A percentile compares a stretch with the other conserved stretches of the same genome.
These are phyloP conservation scores for Eupleurogrammus muticus DNA, from an alignment of 2,797 vertebrate species.

Conservation along the genomic window DNA sequence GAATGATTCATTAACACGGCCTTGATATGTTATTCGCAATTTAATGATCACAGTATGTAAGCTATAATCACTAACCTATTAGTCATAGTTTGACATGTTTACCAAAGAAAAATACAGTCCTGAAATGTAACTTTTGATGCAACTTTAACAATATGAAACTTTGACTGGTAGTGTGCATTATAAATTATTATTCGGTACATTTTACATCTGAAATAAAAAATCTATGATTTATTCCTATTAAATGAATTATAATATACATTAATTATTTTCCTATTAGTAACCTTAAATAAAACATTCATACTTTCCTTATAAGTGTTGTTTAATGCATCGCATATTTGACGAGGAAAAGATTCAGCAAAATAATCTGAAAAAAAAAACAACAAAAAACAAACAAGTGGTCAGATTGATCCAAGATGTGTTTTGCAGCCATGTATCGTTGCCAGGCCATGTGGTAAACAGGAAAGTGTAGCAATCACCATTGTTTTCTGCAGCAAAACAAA, in stretches of 20 bases:
- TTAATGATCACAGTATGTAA: constrained; percentile 35
- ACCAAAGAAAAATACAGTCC: background rate
- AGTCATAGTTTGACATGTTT: constrained; percentile 15
- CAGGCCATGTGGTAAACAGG: constrained; percentile 38
- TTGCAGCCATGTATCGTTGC: constrained; percentile 40
- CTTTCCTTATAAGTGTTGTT: background rate
- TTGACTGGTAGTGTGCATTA: background rate
- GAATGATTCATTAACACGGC: constrained; percentile 63
- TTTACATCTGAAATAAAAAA: background rate
- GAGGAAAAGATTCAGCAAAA: constrained; percentile 27
- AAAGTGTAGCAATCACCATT: constrained; percentile 29
- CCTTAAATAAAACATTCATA: background rate
- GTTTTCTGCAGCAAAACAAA: constrained; percentile 37
- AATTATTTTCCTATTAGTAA: background rate
- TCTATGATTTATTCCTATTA: background rate
- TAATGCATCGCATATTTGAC: constrained; percentile 28
- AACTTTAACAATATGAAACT: background rate
- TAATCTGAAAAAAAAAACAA: constrained; percentile 8
- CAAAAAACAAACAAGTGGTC: constrained; percentile 3
- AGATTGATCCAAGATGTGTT: constrained; percentile 60
- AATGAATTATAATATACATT: background rate
- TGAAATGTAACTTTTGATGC: background rate
- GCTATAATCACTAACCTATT: constrained; percentile 25
- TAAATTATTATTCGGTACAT: background rate
- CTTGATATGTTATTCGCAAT: constrained; percentile 42